Evolutionary conservation across 2,888 invertebrate genomes (phyloP), one percentile per base, ranked within the genome.

Genomic region (Cyclophora punctaria): DNA sequence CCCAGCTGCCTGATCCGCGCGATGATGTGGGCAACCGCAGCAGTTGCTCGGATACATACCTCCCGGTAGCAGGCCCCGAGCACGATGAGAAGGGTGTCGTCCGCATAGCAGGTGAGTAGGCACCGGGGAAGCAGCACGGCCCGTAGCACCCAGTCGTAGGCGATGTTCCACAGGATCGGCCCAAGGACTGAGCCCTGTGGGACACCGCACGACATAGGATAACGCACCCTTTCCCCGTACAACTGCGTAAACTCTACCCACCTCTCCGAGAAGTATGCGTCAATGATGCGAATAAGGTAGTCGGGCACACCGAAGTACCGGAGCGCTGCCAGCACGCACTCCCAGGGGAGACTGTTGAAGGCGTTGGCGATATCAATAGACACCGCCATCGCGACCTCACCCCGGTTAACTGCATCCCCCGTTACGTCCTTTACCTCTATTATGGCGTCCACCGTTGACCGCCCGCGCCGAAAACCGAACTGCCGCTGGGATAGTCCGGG

Each of bases 171-270:
- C 48, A 58, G 48, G 5, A 57, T 48, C 2, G 57, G 57, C 2
- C 52, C 57, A 5, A 59, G 33, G 2, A 59, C 56, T 5, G 61
- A 59, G 20, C 53, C 55, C 54, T 48, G 57, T 49, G 54, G 56
- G 52, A 57, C 57, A 41, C 57, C 52, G 49, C 47, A 46, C n/a
- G 37, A 4, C 37, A 37, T 5, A 4, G 4, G 5, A 48, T 41
- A 20, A n/a, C 7, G 33, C 3, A 5, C 20, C 44, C n/a, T 5
- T 20, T n/a, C 44, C n/a, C 44, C 33, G 44, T 20, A 20, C 20
- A 20, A 20, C 44, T 4, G 37, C 44, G 20, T 20, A n/a, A 5
- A 20, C 44, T 20, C 20, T 5, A 44, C 20, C 20, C 44, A 5
- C 33, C 44, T n/a, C 2, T 20, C 44, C 2, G 3, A 20, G 7